A percentile compares a stretch with the other conserved stretches of the same genome.
Evolutionary conservation across 1,140 invertebrate species (phyloP).

Genomic region (Bathynomus jamesi): DNA sequence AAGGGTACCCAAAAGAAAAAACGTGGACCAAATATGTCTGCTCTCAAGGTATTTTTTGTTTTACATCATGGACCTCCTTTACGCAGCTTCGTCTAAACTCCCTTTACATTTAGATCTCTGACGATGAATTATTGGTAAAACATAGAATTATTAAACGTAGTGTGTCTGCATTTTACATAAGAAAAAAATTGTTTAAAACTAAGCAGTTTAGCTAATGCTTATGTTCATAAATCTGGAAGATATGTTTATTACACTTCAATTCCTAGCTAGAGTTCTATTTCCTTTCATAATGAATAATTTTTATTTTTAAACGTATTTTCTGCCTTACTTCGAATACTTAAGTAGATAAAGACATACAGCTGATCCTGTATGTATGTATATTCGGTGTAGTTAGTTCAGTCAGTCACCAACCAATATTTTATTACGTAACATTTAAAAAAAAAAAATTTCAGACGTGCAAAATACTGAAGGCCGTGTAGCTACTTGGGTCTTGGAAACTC

Average conservation of each 20-base stretch:
- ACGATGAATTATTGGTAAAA: background rate
- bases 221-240: background rate
- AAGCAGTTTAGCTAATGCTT: background rate
- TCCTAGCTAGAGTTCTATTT: too few relatives aligned
- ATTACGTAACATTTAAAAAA: background rate
- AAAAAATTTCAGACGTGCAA: background rate
- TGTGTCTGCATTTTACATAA: background rate
- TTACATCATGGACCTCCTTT: background rate
- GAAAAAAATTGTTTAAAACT: background rate
- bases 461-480: background rate
- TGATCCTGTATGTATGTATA: background rate
- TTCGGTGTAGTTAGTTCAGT: too few relatives aligned
- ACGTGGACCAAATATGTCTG: slow-evolving; percentile 33
- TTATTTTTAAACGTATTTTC: background rate
- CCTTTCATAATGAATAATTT: background rate
- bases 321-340: background rate
- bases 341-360: background rate
- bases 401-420: background rate
- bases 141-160: too few relatives aligned
- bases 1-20: slow-evolving; percentile 30
- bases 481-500: slow-evolving; percentile 19
- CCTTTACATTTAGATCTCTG: background rate
- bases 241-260: too few relatives aligned
- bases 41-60: slow-evolving; percentile 18
- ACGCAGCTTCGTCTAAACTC: background rate